Evolutionary conservation across 2,888 invertebrate species (phyloP), one percentile per base, ranked within the genome.

Genomic region (Digitonthophagus gazella): DNA sequence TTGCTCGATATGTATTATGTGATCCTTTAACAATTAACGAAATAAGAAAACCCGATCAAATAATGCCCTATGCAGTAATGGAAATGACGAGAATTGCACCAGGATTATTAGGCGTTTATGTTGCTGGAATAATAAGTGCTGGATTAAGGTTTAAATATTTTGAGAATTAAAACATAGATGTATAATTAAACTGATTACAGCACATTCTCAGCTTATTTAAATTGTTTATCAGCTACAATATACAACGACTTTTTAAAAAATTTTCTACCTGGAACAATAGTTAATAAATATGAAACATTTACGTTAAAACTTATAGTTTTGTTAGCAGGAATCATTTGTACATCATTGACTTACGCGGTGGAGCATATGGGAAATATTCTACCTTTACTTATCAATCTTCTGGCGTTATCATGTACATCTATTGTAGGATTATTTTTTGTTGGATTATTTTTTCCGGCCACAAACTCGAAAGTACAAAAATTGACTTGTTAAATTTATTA

Each of bases 101-200:
- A 15, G 92, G 93, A 0, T 84, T 93, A 64, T 88, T 91, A 20
- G 93, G 93, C 1, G 84, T 93, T 56, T 93, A 93, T 75, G 86
- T 92, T 3, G 91, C 92, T 19, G 89, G 92, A 18, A 85, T 92
- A 58, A 91, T 92, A 74, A 90, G 90, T 76, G 91, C 92, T 0
- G 91, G 91, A 0, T 84, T 92, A 18, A 89, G 87, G 87, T 87
- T 77, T 11, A 18, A 20, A 15, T 15, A n/a, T n/a, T n/a, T n/a
- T n/a, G n/a, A n/a, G n/a, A 44, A 44, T 44, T 44, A 44, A 44
- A 44, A 44, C 6, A 44, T 44, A 44, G 3, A 44, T n/a, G n/a
- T n/a, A n/a, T n/a, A n/a, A n/a, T n/a, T n/a, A 44, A 44, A 44
- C 8, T 44, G 6, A 5, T 44, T 44, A 8, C 11, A 44, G 28